Evolutionary conservation across 1,140 invertebrate species (phyloP), one percentile per base, ranked within the genome.

Genomic region (Magallana ariakensis): DNA sequence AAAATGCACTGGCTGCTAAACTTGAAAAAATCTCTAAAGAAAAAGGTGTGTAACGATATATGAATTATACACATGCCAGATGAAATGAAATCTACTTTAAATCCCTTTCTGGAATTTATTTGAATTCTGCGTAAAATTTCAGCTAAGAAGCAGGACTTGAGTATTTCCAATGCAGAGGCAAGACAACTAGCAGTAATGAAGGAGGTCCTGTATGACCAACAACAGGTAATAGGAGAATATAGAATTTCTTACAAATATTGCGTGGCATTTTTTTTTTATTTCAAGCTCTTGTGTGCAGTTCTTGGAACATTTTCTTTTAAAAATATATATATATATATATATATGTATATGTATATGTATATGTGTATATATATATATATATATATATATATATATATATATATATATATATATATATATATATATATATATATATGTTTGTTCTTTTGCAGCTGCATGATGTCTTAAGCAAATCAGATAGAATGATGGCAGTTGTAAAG

Each of bases 401-500:
- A n/a, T n/a, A n/a, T n/a, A n/a, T n/a, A n/a, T n/a, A n/a, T n/a
- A n/a, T n/a, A n/a, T n/a, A n/a, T n/a, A n/a, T n/a, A n/a, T n/a
- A n/a, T n/a, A n/a, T n/a, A n/a, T n/a, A n/a, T n/a, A n/a, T n/a
- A n/a, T n/a, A 5, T 22, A 46, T 62, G 55, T 33, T 4, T 84
- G 84, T 83, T 85, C 83, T 80, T 90, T 80, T 91, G 46, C 85
- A 94, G 93, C 89, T 94, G 55, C 89, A 93, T 57, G 87, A 90
- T 60, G 92, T 92, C 22, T 83, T 94, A 57, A 87, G 89, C 16
- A 93, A 93, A 60, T 93, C 94, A 80, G 93, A 94, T 84, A 91
- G 91, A 19, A 93, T 93, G 91, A 92, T 94, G 92, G 87, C 91
- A 8, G 91, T 94, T 58, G 94, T 93, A 53, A 92, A 94, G 87